A percentile compares a stretch with the other conserved stretches of the same genome.
These are phyloP conservation scores for Hylaeus volcanicus DNA, from an alignment of 1,140 invertebrate genomes.

Conservation along the genomic window DNA sequence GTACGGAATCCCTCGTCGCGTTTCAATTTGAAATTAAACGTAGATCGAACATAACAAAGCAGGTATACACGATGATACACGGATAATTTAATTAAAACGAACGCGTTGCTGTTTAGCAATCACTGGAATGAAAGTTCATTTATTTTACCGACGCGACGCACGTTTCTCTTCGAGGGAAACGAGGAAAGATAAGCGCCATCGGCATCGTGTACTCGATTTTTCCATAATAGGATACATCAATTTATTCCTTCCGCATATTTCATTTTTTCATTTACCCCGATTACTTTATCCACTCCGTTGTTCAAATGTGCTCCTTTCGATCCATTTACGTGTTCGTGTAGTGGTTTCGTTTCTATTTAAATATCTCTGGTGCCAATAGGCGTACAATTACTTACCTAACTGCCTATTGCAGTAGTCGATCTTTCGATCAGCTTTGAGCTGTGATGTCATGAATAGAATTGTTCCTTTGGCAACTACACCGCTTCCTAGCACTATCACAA, in stretches of 20 bases:
- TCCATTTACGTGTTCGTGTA: no score
- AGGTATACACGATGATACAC: no score
- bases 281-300: no score
- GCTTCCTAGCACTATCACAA: constrained; percentile 89
- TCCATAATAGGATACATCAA: no score
- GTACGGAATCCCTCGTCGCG: background rate
- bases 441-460: constrained; percentile 95
- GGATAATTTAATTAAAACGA: background rate
- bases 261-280: no score
- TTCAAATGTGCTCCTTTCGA: no score
- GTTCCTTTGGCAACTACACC: constrained; percentile 93
- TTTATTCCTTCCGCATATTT: no score
- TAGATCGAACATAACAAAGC: no score
- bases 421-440: constrained; percentile 87
- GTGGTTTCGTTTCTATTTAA: no score
- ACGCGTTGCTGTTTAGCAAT: background rate
- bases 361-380: no score
- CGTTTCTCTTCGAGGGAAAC: background rate
- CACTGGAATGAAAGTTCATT: background rate
- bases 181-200: background rate
- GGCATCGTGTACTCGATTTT: no score
- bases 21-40: background rate
- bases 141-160: background rate
- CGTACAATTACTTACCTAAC: constrained; percentile 84
- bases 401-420: constrained; percentile 91